Evolutionary conservation across 2,797 vertebrate genomes (phyloP), one percentile per base, ranked within the genome.

Genomic region (Valencia hispanica): DNA sequence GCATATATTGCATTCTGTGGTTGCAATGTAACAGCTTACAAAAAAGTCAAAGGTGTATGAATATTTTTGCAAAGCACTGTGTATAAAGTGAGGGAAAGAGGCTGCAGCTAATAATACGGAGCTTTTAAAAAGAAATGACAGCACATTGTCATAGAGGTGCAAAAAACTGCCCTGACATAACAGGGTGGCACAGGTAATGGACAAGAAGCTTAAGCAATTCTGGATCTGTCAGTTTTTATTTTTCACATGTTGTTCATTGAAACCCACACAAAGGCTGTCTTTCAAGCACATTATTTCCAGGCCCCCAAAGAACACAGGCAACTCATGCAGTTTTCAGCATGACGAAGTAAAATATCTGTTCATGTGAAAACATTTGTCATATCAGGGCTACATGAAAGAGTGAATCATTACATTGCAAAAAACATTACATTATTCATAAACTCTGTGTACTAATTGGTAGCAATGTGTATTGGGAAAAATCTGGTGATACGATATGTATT

Each of bases 191-290:
- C 11, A 41, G 63, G 36, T 66, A 66, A 41, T 66, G 20, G 34
- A 25, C 20, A 66, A 39, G 34, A 66, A 25, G 61, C 61, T 25
- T 65, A 39, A 65, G 20, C 34, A 66, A 41, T 25, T 66, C 70
- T 72, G 79, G 50, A 70, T 57, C 45, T 45, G 50, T 50, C 66
- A 63, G 5, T 59, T 9, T 27, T 63, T 47, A 41, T 75, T 68
- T 66, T 45, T 59, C 73, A 34, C 72, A 72, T 72, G 55, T 66
- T 66, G 22, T 41, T 36, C 63, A 66, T 25, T 66, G 36, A 66
- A 66, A n/a, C 61, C 63, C 36, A 22, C 63, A 41, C 63, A 39
- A 66, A 41, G 22, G 10, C 20, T 41, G 22, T 20, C 63, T 66
- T 34, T 66, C 11, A 25, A 66, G 63, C 34, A 66, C 34, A 66